These are phyloP conservation scores for Diprion similis DNA, from an alignment of 1,140 invertebrate species.

Conservation along the genomic window DNA sequence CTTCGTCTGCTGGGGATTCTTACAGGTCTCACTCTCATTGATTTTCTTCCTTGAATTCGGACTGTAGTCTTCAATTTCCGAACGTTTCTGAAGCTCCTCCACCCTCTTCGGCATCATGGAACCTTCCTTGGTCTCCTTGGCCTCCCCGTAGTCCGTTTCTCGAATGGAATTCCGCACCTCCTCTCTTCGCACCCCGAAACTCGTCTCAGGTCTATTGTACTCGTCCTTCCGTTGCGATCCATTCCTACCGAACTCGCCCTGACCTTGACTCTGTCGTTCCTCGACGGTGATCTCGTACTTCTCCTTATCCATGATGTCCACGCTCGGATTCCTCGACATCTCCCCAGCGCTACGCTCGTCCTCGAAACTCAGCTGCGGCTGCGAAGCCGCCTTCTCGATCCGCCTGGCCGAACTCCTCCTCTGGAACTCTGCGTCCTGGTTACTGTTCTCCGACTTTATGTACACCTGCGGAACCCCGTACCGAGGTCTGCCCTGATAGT, in stretches of 20 bases:
- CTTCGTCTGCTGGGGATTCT: not conserved
- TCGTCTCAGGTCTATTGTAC: slow-evolving; percentile 48
- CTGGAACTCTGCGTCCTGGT: slow-evolving; percentile 49
- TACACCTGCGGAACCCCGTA: slow-evolving; percentile 49
- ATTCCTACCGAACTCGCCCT: slow-evolving; percentile 41
- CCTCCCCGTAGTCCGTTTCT: slow-evolving; percentile 31
- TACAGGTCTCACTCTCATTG: slow-evolving; percentile 23
- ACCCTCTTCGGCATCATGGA: slow-evolving; percentile 45
- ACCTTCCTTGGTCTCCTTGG: slow-evolving; percentile 23
- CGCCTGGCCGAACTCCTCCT: slow-evolving; percentile 44
- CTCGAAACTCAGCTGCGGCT: slow-evolving; percentile 70
- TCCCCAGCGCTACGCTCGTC: slow-evolving; percentile 49
- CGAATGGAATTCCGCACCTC: slow-evolving; percentile 46
- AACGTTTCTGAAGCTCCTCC: slow-evolving; percentile 44
- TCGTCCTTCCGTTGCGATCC: slow-evolving; percentile 51
- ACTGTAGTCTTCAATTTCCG: slow-evolving; percentile 27
- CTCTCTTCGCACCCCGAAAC: slow-evolving; percentile 50
- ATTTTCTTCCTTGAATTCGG: slow-evolving; percentile 38
- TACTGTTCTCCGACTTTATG: slow-evolving; percentile 47
- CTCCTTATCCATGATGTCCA: slow-evolving; percentile 45
- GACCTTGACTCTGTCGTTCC: slow-evolving; percentile 37
- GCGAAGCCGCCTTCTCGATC: slow-evolving; percentile 66
- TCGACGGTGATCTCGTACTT: slow-evolving; percentile 58
- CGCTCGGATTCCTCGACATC: slow-evolving; percentile 28
- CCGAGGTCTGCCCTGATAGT: slow-evolving; percentile 49